Conservation (phyloP, 2,113 vertebrate species). For the Rhea americana region DNA sequence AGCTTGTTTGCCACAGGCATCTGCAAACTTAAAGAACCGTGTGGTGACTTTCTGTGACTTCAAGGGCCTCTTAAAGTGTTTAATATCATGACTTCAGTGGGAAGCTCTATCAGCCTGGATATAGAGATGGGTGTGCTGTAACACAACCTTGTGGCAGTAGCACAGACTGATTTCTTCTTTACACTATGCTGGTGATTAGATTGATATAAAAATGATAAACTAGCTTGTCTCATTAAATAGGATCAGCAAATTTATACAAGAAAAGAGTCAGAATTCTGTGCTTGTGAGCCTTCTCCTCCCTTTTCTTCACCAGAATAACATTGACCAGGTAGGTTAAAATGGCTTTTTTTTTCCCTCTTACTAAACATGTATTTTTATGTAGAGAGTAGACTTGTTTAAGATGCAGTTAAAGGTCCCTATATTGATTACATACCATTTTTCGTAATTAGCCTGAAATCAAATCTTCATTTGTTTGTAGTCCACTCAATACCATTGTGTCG, state of each 20-base stretch:
- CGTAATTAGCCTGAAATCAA: not conserved
- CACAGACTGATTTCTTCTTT: not conserved
- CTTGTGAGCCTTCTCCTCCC: conserved; percentile 90
- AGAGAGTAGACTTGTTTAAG: not conserved
- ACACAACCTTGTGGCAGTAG: not conserved
- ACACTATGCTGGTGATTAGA: not conserved
- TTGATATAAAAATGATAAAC: not conserved
- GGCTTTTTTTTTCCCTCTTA: not conserved
- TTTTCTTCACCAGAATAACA: conserved; percentile 84
- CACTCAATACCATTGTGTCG: fast-evolving
- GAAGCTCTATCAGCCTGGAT: fast-evolving
- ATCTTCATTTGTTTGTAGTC: not conserved
- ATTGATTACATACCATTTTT: not conserved
- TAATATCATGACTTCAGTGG: not conserved
- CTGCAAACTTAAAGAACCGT: too few species aligned
- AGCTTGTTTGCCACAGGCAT: too few species aligned
- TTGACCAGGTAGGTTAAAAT: conserved; percentile 79
- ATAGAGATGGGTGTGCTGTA: not conserved
- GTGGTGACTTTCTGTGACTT: not conserved
- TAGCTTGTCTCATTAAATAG: conserved; percentile 64
- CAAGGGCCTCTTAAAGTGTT: not conserved
- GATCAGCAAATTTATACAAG: conserved; percentile 91
- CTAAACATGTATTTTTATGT: not conserved
- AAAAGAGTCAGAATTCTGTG: conserved; percentile 89
- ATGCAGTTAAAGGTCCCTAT: not conserved